Evolutionary conservation across 2,888 invertebrate genomes (phyloP).

Genomic region (Drosophila meridionalis): DNA sequence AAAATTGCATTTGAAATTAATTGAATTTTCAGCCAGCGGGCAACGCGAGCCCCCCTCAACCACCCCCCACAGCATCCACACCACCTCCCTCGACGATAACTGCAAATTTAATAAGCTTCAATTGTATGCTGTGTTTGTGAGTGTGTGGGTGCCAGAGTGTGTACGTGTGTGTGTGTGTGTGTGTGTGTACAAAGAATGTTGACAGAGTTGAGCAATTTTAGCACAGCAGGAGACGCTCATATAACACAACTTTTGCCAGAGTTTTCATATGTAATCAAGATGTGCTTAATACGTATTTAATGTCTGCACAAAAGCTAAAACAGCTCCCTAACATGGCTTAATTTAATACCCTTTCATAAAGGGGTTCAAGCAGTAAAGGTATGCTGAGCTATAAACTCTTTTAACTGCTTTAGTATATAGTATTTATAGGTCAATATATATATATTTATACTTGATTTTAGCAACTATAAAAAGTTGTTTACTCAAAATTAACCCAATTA

Average conservation of each 20-base stretch:
- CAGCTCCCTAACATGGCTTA: constrained; percentile 1
- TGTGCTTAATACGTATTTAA: constrained; percentile 34
- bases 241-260: constrained; percentile 6
- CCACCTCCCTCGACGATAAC: constrained; percentile 3
- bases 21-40: constrained; percentile 62
- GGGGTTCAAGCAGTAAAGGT: neutral
- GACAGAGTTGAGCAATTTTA: constrained; percentile 16
- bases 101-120: constrained; percentile 49
- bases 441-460: neutral
- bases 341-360: neutral
- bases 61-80: neutral
- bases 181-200: constrained; percentile 12
- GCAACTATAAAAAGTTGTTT: neutral
- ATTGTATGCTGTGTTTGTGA: neutral
- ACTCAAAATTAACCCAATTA: neutral
- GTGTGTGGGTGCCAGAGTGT: neutral
- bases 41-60: neutral
- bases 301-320: constrained; percentile 24
- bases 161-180: neutral
- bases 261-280: constrained; percentile 36
- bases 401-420: neutral
- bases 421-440: neutral
- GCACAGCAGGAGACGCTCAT: constrained; percentile 24
- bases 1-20: constrained; percentile 75
- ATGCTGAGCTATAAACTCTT: neutral